phyloP scores from a whole-genome alignment of 1,140 invertebrate genomes.

The Paralvinella palmiformis region DNA sequence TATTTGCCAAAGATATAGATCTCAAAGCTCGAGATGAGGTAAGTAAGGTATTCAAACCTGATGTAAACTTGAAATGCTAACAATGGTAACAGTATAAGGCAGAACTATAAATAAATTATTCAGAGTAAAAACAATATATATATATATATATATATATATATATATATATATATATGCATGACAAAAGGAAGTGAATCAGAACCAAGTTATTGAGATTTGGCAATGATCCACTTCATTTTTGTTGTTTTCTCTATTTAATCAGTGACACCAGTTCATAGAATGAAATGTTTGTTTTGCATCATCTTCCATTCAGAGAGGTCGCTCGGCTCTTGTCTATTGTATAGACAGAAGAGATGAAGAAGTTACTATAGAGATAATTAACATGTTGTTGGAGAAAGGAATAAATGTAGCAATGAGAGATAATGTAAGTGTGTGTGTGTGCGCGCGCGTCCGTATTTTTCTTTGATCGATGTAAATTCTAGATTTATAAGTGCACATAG shows the following conservation, averaged over 20 bases:
- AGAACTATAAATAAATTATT: not conserved
- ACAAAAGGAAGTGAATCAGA: too few relatives aligned
- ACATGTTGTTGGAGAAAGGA: conserved; percentile 33
- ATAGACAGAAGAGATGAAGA: conserved; percentile 34
- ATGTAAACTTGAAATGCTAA: too few relatives aligned
- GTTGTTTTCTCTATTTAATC: not conserved
- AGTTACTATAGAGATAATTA: conserved; percentile 29
- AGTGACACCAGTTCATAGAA: not conserved
- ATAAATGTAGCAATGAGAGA: conserved; percentile 35
- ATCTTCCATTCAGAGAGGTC: conserved; percentile 42
- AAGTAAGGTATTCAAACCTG: not conserved
- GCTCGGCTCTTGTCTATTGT: conserved; percentile 36
- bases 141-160: conserved; percentile 9
- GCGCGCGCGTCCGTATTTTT: too few relatives aligned
- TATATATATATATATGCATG: conserved; percentile 5
- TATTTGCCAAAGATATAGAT: conserved; percentile 30
- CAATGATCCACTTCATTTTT: not conserved
- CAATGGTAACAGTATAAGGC: too few relatives aligned
- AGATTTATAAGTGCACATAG: too few relatives aligned
- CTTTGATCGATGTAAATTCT: too few relatives aligned
- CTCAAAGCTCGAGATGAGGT: conserved; percentile 37
- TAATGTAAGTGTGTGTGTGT: conserved; percentile 22
- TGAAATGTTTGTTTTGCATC: conserved; percentile 10
- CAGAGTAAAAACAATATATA: not conserved
- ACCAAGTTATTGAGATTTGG: too few relatives aligned